Conservation (phyloP, 2,888 invertebrate genomes). For the Oxytorus armatus region DNA sequence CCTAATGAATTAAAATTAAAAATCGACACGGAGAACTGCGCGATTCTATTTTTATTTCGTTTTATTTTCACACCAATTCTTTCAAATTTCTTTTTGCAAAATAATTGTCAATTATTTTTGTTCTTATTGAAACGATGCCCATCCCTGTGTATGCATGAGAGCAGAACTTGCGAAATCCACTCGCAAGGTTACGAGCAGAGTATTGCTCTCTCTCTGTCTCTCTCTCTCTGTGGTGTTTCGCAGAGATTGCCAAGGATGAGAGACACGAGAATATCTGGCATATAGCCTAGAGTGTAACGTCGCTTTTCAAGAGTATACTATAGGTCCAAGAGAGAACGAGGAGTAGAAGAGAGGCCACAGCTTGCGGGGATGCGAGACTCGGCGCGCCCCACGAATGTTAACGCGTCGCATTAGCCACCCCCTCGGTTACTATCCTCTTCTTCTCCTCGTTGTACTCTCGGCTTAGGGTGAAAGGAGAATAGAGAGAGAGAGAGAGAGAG, state of each 20-base stretch:
- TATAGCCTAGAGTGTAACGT: conserved; percentile 13
- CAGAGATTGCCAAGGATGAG: background rate
- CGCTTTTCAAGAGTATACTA: background rate
- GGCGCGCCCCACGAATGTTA: conserved; percentile 83
- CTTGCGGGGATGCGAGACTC: conserved; percentile 80
- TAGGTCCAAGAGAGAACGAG: conserved; percentile 40
- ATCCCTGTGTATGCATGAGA: too few relatives aligned
- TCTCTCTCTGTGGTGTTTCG: background rate
- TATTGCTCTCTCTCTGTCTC: too few relatives aligned
- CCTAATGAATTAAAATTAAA: too few relatives aligned
- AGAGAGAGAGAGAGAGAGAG: conserved; percentile 25
- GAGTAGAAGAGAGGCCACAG: conserved; percentile 75
- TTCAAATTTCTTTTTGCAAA: too few relatives aligned
- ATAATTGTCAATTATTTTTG: too few relatives aligned
- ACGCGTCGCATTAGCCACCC: conserved; percentile 82
- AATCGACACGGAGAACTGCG: too few relatives aligned
- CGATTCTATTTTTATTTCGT: too few relatives aligned
- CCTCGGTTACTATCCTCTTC: conserved; percentile 26
- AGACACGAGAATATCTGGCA: conserved; percentile 5
- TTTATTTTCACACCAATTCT: too few relatives aligned
- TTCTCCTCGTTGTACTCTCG: conserved; percentile 39
- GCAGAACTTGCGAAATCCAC: background rate
- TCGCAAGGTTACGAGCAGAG: background rate
- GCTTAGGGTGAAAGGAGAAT: background rate
- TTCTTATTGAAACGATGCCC: too few relatives aligned